These are phyloP conservation scores for Orthochromis malagaraziensis DNA, from an alignment of 2,113 vertebrate genomes.

Conservation along the genomic window DNA sequence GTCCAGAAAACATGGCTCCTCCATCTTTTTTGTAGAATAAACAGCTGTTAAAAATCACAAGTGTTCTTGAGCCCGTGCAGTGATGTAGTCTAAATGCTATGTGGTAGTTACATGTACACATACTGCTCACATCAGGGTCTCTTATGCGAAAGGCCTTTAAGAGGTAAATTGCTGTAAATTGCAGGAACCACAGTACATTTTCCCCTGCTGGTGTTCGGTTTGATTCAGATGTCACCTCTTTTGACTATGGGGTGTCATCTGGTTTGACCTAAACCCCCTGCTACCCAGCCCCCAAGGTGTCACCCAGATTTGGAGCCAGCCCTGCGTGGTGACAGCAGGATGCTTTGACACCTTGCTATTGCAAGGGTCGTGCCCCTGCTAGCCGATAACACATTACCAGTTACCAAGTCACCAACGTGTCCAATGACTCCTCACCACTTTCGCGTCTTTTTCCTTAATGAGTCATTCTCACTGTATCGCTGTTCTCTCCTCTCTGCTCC, in stretches of 20 bases:
- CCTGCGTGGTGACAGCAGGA: constrained; percentile 58
- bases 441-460: constrained; percentile 13
- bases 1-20: background rate
- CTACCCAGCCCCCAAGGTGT: background rate
- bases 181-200: background rate
- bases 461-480: background rate
- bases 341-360: constrained; percentile 55
- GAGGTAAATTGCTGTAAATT: background rate
- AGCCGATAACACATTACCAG: constrained; percentile 59
- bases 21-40: background rate
- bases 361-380: constrained; percentile 52
- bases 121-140: background rate
- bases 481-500: background rate
- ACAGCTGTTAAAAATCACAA: background rate
- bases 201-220: background rate
- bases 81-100: background rate
- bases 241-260: constrained; percentile 28
- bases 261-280: constrained; percentile 28
- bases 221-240: constrained; percentile 35
- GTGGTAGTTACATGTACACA: background rate
- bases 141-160: background rate
- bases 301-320: constrained; percentile 22
- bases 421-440: constrained; percentile 12
- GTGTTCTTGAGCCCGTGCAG: background rate
- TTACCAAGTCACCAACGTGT: constrained; percentile 12